phyloP scores from a whole-genome alignment of 1,140 invertebrate species.

The Achatina immaculata region DNA sequence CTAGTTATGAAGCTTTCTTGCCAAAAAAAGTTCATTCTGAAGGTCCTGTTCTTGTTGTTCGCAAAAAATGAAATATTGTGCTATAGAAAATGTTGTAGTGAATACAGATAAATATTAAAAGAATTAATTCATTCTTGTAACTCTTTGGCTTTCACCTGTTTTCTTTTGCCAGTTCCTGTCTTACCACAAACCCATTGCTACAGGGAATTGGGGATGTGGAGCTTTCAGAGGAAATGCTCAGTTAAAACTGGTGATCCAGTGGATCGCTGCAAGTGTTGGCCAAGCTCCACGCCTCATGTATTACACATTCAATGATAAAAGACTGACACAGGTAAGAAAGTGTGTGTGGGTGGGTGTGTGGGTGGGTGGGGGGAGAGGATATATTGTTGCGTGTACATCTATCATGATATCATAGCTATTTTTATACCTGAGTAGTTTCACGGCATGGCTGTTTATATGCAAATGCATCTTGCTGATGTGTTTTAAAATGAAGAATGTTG shows the following conservation, averaged over 20 bases:
- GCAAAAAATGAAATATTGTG: too few relatives aligned
- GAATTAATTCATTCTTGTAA: too few relatives aligned
- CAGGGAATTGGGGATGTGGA: slow-evolving; percentile 98
- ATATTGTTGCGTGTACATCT: background rate
- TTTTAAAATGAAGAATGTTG: too few relatives aligned
- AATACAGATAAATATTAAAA: too few relatives aligned
- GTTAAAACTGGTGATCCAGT: slow-evolving; percentile 78
- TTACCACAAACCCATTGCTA: slow-evolving; percentile 78
- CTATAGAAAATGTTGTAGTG: too few relatives aligned
- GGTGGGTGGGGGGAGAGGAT: too few relatives aligned
- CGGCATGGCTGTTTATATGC: background rate
- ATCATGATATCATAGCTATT: background rate
- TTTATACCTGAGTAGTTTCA: background rate
- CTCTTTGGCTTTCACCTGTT: background rate
- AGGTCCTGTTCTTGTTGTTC: too few relatives aligned
- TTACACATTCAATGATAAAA: slow-evolving; percentile 86
- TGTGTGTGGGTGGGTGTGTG: too few relatives aligned
- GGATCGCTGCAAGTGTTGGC: slow-evolving; percentile 79
- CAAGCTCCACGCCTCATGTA: slow-evolving; percentile 80
- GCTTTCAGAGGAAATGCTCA: slow-evolving; percentile 88
- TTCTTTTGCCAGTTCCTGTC: slow-evolving; percentile 33
- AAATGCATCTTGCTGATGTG: too few relatives aligned
- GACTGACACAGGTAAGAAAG: slow-evolving; percentile 75
- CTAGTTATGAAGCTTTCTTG: too few relatives aligned
- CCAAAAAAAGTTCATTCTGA: too few relatives aligned